A percentile compares a stretch with the other conserved stretches of the same genome.
Conservation (phyloP, 1,140 invertebrate genomes). For the Tetraneura akinire region DNA sequence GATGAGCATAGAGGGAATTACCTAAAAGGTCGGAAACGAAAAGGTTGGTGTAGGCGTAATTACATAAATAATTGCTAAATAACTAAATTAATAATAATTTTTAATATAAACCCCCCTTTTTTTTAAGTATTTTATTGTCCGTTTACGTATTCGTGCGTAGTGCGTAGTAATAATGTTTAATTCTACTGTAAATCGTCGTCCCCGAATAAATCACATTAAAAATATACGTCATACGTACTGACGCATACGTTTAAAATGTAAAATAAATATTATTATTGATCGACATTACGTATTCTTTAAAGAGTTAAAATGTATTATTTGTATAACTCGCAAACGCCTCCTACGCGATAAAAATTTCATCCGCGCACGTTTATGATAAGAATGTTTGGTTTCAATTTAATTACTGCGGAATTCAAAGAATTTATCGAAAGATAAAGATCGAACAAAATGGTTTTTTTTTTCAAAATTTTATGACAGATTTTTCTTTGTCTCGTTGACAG, state of each 20-base stretch:
- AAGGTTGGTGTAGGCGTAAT: not conserved
- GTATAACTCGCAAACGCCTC: not conserved
- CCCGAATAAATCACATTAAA: too few species aligned
- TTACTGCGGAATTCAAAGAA: not conserved
- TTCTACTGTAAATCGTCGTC: too few species aligned
- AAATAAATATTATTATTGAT: not conserved
- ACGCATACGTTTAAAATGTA: too few species aligned
- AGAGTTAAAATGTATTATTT: not conserved
- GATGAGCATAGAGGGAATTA: not conserved
- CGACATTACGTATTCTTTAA: not conserved
- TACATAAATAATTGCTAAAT: too few species aligned
- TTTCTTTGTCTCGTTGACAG: not conserved
- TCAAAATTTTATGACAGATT: not conserved
- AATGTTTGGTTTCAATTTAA: not conserved
- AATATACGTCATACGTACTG: too few species aligned
- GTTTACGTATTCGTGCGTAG: too few species aligned
- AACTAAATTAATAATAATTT: too few species aligned
- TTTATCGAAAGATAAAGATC: conserved; percentile 1
- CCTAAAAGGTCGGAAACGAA: conserved; percentile 26
- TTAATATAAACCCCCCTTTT: too few species aligned
- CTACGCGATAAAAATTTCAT: not conserved
- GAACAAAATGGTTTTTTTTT: not conserved
- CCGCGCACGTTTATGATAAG: not conserved
- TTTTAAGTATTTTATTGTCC: too few species aligned
- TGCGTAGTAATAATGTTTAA: too few species aligned